Conservation (phyloP, 2,797 vertebrate genomes). For the Sebastes taczanowskii region DNA sequence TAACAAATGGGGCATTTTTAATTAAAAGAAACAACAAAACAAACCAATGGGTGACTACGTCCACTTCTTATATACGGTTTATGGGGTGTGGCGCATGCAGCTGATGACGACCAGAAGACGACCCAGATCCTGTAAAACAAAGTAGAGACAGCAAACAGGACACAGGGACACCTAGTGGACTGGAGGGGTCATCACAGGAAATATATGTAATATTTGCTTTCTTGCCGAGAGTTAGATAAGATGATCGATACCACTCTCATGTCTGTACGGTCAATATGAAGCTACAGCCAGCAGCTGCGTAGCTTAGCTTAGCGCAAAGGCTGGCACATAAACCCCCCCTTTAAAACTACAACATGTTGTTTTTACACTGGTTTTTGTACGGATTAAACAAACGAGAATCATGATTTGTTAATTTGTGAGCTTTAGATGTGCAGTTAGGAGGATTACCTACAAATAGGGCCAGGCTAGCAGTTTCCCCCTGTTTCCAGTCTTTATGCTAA, state of each 20-base stretch:
- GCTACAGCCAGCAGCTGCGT: background rate
- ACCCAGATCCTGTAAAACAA: no score
- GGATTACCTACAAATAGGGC: background rate
- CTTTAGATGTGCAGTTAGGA: background rate
- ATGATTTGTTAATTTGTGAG: background rate
- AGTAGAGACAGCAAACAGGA: no score
- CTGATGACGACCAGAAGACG: no score
- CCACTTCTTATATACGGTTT: no score
- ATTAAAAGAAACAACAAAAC: background rate
- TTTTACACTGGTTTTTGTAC: background rate
- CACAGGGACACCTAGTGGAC: no score
- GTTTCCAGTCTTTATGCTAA: background rate
- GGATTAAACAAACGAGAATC: background rate
- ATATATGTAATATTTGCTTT: background rate
- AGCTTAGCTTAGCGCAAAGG: background rate
- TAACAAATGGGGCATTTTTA: no score
- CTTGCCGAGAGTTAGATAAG: background rate
- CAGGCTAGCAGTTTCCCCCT: background rate
- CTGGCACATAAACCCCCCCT: background rate
- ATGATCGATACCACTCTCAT: background rate
- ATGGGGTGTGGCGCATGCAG: no score
- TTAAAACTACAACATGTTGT: background rate
- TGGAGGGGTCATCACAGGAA: no score
- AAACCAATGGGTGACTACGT: background rate
- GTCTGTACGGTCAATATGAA: background rate